phyloP scores from a whole-genome alignment of 1,140 invertebrate species.

The Homarus americanus region DNA sequence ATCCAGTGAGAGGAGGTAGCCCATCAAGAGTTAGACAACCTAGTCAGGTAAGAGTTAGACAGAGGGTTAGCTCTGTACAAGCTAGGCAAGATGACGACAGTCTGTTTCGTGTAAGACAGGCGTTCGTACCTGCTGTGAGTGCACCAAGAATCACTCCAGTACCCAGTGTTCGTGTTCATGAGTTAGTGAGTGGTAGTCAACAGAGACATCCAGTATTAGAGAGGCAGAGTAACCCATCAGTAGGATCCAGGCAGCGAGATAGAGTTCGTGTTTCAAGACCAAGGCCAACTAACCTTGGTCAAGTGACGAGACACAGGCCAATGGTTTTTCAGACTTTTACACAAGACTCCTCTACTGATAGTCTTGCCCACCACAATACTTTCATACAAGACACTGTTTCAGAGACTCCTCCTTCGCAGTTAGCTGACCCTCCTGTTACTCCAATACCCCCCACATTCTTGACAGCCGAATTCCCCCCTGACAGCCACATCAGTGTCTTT shows the following conservation, averaged over 20 bases:
- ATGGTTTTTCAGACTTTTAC: not conserved
- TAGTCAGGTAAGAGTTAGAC: not conserved
- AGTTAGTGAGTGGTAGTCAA: not conserved
- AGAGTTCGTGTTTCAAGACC: not conserved
- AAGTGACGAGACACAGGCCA: not conserved
- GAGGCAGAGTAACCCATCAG: not conserved
- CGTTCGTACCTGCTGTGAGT: not conserved
- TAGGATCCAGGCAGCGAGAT: not conserved
- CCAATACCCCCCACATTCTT: constrained; percentile 46
- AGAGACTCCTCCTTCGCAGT: constrained; percentile 17
- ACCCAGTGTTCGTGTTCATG: not conserved
- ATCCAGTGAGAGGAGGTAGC: not conserved
- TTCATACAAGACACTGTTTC: not conserved
- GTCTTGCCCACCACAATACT: not conserved
- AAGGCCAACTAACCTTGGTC: not conserved
- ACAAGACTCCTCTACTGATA: not conserved
- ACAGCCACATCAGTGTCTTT: constrained; percentile 62
- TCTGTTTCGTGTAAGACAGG: not conserved
- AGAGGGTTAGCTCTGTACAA: not conserved
- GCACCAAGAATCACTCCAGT: not conserved
- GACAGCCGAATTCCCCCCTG: constrained; percentile 64
- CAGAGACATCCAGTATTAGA: not conserved
- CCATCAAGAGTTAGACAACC: not conserved
- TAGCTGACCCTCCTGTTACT: constrained; percentile 30
- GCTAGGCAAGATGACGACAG: not conserved